Evolutionary conservation across 2,797 vertebrate species (phyloP), one percentile per base, ranked within the genome.

Genomic region (Lepilemur ruficaudatus): DNA sequence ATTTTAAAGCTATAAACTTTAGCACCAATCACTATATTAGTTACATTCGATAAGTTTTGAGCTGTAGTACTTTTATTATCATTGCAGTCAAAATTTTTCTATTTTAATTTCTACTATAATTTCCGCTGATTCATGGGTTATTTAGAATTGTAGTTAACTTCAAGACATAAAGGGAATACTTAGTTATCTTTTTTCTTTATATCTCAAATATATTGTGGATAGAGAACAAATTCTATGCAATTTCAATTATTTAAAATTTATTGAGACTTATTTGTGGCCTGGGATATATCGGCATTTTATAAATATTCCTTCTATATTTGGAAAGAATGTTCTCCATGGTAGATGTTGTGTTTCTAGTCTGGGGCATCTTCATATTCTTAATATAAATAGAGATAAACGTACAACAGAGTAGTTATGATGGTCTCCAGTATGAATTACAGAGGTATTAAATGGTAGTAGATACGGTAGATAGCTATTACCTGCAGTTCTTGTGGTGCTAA

Each of bases 81-180:
- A 73, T 86, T 89, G 28, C 59, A 59, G 4, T 88, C 25, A 91
- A 82, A 91, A 82, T 81, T 28, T 23, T 70, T 78, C 12, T 85
- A 72, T 55, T 83, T 92, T 63, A 78, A 73, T 94, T 94, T 85
- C 78, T 7, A 17, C 88, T 93, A 70, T 41, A 75, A 75, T 73
- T 85, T 57, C 11, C 48, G 7, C 25, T 94, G 20, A 41, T 61
- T 87, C 32, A 41, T 72, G 69, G 25, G 9, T 92, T 92, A 84
- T 78, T 86, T 90, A 82, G 70, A 91, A 79, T 86, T 95, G 25
- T 86, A 67, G 91, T 91, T 89, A 89, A 84, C 35, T 84, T 87
- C 57, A 86, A 72, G 95, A 78, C 32, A 52, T 93, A 92, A 88
- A 8, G 48, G 7, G 11, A 55, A 90, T 93, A 90, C 57, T 7